Evolutionary conservation across 2,888 invertebrate species (phyloP).

Genomic region (Harpalus rufipes): DNA sequence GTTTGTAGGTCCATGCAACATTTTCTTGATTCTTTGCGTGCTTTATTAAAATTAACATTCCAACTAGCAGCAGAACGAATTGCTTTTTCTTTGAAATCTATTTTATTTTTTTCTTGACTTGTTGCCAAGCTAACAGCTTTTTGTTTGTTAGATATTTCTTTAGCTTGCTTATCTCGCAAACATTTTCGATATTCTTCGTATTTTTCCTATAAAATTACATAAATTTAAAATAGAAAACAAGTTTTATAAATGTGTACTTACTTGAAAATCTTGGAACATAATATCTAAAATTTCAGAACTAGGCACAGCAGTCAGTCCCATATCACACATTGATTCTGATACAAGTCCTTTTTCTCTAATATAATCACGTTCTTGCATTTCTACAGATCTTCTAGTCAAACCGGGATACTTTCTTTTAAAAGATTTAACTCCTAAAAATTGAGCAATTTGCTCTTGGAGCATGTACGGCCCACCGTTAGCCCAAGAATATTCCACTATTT

Average conservation of each 20-base stretch:
- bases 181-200: conserved; percentile 93
- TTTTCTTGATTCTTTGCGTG: conserved; percentile 86
- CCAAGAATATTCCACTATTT: conserved; percentile 97
- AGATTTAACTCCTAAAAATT: conserved; percentile 96
- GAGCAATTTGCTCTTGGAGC: conserved; percentile 97
- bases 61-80: conserved; percentile 92
- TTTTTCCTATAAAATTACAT: conserved; percentile 80
- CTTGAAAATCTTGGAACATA: conserved; percentile 95
- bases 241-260: conserved; percentile 36
- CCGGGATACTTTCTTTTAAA: conserved; percentile 98
- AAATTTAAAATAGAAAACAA: background rate
- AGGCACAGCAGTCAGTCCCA: conserved; percentile 94
- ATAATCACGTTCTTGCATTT: conserved; percentile 94
- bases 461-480: conserved; percentile 89
- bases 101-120: conserved; percentile 78
- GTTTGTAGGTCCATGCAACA: conserved; percentile 96
- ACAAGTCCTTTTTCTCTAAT: conserved; percentile 90
- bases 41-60: conserved; percentile 91
- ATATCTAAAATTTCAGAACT: conserved; percentile 96
- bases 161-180: conserved; percentile 84
- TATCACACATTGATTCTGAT: conserved; percentile 94
- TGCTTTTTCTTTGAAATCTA: conserved; percentile 89
- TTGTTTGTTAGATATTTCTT: conserved; percentile 84
- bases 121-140: conserved; percentile 82
- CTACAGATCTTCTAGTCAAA: conserved; percentile 88